phyloP scores from a whole-genome alignment of 2,888 invertebrate genomes.

The Zhengitettix transpicula region DNA sequence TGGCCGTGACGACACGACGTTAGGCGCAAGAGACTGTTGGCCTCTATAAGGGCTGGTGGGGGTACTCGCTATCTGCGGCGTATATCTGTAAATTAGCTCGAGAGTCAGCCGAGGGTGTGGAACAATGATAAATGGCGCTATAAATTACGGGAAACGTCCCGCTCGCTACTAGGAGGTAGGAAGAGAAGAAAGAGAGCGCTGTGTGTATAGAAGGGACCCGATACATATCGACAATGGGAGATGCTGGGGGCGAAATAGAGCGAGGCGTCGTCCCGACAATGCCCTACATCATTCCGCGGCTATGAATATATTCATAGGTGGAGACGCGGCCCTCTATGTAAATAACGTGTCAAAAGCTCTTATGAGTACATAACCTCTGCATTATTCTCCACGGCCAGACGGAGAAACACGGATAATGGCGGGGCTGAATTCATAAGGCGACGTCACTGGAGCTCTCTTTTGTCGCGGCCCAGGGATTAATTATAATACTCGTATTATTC shows the following conservation, averaged over 20 bases:
- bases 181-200: not conserved
- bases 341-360: not conserved
- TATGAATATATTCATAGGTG: not conserved
- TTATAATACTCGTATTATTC: too few species aligned
- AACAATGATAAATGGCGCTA: conserved; percentile 31
- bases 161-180: not conserved
- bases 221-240: not conserved
- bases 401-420: not conserved
- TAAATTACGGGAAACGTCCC: conserved; percentile 23
- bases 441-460: not conserved
- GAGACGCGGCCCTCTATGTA: not conserved
- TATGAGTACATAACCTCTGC: not conserved
- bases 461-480: too few species aligned
- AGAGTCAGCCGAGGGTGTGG: conserved; percentile 27
- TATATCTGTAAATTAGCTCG: conserved; percentile 39
- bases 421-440: not conserved
- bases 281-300: not conserved
- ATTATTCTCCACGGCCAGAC: not conserved
- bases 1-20: too few species aligned
- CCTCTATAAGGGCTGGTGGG: not conserved
- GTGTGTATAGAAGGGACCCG: conserved; percentile 17
- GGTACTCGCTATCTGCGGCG: conserved; percentile 24
- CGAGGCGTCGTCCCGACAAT: not conserved
- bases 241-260: not conserved
- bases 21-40: too few species aligned